Conservation (phyloP, 2,888 invertebrate genomes). For the Pyralis farinalis region DNA sequence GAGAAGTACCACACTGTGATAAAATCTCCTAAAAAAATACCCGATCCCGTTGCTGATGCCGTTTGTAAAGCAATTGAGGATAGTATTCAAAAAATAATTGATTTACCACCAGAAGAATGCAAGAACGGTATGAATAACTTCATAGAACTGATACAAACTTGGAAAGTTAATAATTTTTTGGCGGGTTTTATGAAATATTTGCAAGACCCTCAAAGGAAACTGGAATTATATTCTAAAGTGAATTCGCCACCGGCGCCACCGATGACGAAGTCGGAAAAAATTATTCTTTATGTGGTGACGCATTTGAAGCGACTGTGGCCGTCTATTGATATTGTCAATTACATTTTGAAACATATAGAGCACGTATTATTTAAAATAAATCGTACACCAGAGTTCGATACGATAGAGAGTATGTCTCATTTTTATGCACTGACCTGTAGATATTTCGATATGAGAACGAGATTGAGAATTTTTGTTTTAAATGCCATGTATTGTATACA, state of each 20-base stretch:
- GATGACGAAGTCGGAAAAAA: conserved; percentile 63
- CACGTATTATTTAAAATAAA: conserved; percentile 57
- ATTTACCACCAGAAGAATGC: conserved; percentile 30
- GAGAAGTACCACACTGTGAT: conserved; percentile 40
- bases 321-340: conserved; percentile 35
- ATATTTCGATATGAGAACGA: conserved; percentile 44
- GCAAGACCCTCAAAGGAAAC: conserved; percentile 45
- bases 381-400: conserved; percentile 51
- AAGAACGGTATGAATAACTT: conserved; percentile 42
- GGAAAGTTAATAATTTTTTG: conserved; percentile 41
- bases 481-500: conserved; percentile 73
- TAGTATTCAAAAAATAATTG: conserved; percentile 33
- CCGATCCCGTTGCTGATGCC: conserved; percentile 33
- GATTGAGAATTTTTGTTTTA: conserved; percentile 57
- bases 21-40: conserved; percentile 30
- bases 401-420: conserved; percentile 58
- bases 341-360: conserved; percentile 51
- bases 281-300: conserved; percentile 49
- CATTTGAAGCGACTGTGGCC: conserved; percentile 32
- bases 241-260: conserved; percentile 42
- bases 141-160: conserved; percentile 38
- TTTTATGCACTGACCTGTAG: conserved; percentile 66
- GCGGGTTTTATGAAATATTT: conserved; percentile 49
- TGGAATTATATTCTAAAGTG: conserved; percentile 46
- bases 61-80: conserved; percentile 42